Percentiles rank a stretch among this genome's conserved stretches.
Conservation (phyloP, 2,888 invertebrate species). For the Lagria hirta region DNA sequence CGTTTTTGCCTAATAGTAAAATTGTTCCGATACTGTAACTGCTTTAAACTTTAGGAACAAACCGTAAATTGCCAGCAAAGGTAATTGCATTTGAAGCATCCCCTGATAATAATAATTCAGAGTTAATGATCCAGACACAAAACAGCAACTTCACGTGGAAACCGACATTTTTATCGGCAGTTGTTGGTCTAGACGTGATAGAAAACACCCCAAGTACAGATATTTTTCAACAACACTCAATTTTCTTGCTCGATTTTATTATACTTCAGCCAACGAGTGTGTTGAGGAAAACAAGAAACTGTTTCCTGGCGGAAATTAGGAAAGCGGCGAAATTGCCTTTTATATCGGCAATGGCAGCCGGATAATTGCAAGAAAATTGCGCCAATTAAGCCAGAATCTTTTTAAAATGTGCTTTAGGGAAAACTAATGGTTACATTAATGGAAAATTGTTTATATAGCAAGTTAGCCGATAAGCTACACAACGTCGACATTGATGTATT, state of each 20-base stretch:
- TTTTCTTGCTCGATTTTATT: conserved; percentile 19
- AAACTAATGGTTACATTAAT: conserved; percentile 17
- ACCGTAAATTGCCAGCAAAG: conserved; percentile 14
- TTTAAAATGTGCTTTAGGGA: conserved; percentile 3
- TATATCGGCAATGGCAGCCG: conserved; percentile 8
- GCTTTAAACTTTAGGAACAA: conserved; percentile 13
- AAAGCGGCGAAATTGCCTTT: conserved; percentile 10
- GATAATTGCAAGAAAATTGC: conserved; percentile 17
- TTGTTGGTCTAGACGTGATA: conserved; percentile 14
- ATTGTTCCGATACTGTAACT: conserved; percentile 15
- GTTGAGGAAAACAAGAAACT: conserved; percentile 14
- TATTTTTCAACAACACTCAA: conserved; percentile 16
- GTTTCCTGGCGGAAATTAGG: conserved; percentile 16
- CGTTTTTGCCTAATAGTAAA: conserved; percentile 32
- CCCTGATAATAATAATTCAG: conserved; percentile 21
- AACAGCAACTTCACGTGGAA: conserved; percentile 20
- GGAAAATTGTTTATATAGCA: conserved; percentile 10
- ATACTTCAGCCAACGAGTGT: conserved; percentile 8
- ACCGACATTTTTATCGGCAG: conserved; percentile 20
- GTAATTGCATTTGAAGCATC: conserved; percentile 19
- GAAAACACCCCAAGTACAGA: conserved; percentile 9
- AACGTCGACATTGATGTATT: conserved; percentile 20
- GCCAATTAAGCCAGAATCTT: conserved; percentile 11
- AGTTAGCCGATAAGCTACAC: conserved; percentile 20
- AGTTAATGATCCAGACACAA: conserved; percentile 21